Evolutionary conservation across 2,797 vertebrate species (phyloP), one percentile per base, ranked within the genome.

Genomic region (Cossypha niveicapilla): DNA sequence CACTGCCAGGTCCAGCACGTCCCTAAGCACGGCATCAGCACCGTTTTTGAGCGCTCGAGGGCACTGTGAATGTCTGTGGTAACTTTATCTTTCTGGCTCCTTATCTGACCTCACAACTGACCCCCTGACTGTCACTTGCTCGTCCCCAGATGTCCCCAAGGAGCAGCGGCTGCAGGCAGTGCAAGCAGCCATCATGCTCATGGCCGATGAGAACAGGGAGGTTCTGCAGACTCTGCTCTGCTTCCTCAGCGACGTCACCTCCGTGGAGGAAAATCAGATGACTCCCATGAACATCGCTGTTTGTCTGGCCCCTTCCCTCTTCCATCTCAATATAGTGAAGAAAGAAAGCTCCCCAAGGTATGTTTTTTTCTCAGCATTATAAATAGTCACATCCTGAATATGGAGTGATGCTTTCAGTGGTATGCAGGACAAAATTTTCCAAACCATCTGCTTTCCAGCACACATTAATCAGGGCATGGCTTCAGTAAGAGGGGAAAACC

Each of bases 251-350:
- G 99, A 99, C 0, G 99, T 99, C 96, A 98, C 98, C 78, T 98
- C 97, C 0, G 99, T 99, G 94, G 98, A 99, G 74, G 99, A 99
- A 96, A 99, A 99, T 93, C 99, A 99, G 97, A 99, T 99, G 99
- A 99, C 99, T 9, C 98, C 99, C 66, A 99, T 99, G 99, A 99
- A 99, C 94, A 98, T 99, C 3, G 99, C 99, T 3, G 99, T 99
- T 93, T 99, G 99, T 75, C 97, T 99, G 95, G 99, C 99, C 9
- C 99, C 99, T 11, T 99, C 99, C 11, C 99, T 99, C 39, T 99
- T 99, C 96, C 99, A 99, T 92, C 99, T 99, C 63, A 99, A 99
- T 93, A 98, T 99, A 88, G 95, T 99, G 89, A 99, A 99, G 97
- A 99, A 99, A 95, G 99, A 99, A 96, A 99, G 98, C 96, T 99